A percentile compares a stretch with the other conserved stretches of the same genome.
Conservation (phyloP, 2,113 vertebrate species). For the Cyphomyrus discorhynchus region DNA sequence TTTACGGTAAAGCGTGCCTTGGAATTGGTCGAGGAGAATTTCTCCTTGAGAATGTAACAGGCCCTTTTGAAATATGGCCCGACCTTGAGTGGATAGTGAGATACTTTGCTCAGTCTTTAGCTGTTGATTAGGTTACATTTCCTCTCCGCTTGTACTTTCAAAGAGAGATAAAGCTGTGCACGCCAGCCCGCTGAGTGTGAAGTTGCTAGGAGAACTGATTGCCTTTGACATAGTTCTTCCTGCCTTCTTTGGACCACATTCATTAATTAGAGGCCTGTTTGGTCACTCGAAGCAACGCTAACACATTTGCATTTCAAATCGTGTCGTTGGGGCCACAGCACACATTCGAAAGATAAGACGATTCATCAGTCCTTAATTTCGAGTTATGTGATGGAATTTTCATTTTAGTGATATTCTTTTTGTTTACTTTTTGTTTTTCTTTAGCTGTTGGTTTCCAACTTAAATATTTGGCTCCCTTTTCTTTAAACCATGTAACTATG, state of each 20-base stretch:
- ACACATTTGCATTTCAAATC: not conserved
- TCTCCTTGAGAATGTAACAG: slow-evolving; percentile 29
- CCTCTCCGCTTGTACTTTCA: slow-evolving; percentile 13
- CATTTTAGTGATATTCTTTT: not conserved
- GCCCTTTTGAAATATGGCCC: slow-evolving; percentile 34
- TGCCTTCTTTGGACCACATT: not conserved
- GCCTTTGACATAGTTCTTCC: not conserved
- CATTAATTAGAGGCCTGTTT: slow-evolving; percentile 2
- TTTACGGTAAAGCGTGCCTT: slow-evolving; percentile 7
- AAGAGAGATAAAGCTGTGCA: not conserved
- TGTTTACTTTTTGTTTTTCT: not conserved
- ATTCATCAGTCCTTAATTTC: not conserved
- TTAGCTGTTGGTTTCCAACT: not conserved
- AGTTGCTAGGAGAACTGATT: not conserved
- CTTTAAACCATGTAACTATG: not conserved
- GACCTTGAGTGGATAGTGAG: slow-evolving; percentile 27
- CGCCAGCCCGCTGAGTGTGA: slow-evolving; percentile 10
- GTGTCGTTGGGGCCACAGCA: not conserved
- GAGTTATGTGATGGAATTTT: not conserved
- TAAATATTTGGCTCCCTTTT: not conserved
- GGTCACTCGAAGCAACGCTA: not conserved
- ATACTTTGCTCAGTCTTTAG: slow-evolving; percentile 29
- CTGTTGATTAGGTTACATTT: slow-evolving; percentile 35
- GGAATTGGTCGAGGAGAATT: slow-evolving; percentile 8
- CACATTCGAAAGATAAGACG: not conserved